Base-by-base conservation (phyloP, 92 coral and sea anemone genomes). In the Micromussa lordhowensis region DNA sequence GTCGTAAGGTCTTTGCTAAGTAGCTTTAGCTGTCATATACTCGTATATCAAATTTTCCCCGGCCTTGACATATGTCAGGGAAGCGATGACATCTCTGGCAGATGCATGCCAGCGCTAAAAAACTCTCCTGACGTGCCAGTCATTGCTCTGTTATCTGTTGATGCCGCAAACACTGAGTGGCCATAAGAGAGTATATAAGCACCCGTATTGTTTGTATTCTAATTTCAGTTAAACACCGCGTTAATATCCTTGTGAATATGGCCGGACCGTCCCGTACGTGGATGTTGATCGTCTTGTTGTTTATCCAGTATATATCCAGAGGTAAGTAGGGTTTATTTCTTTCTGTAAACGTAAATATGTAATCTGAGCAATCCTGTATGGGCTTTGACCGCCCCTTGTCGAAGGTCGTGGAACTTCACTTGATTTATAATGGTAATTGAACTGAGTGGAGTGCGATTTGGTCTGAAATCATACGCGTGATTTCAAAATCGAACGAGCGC, bases 1-100 rank as follows among this genome's bases (percentile, higher is more conserved):
- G 75, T 79, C 77, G 83, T 19, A 87, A 91, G 93, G 91, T 91
- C 82, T 28, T 17, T 84, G 92, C 95, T 93, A 93, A 93, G 93
- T 40, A 93, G 95, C 88, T 84, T 74, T 29, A 61, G 71, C 90
- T 93, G 95, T 90, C 95, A 93, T 78, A 83, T 93, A 80, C 68
- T 61, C 85, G 77, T 48, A 83, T 90, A 86, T 93, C 89, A 87
- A 73, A 78, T 63, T 82, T 77, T 71, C 70, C 32, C 79, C 79
- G 63, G 15, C 29, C 70, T 44, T 77, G 89, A 87, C 86, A 79
- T 44, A 87, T 87, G 90, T 69, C 90, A 87, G 79, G 28, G 22
- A 80, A 72, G 79, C 85, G 90, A 26, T 87, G 90, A 87, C 86
- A 87, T 32, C 36, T 80, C 75, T 76, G 84, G 82, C 81, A 69